Percentiles rank a stretch among this genome's conserved stretches.
Evolutionary conservation across 64 coral and sea anemone genomes (phyloP).

Genomic region (Porites lutea): DNA sequence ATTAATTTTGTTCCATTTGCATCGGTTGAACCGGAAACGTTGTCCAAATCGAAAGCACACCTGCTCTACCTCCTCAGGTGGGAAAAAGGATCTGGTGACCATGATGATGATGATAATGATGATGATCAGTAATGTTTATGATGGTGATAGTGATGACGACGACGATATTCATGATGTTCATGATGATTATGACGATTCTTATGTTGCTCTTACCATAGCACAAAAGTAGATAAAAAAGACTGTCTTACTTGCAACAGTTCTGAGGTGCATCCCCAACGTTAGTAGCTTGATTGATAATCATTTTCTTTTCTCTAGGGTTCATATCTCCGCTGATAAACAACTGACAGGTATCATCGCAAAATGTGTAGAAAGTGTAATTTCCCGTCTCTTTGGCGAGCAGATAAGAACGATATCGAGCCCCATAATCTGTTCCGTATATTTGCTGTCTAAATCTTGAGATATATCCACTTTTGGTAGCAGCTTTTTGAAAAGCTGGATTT

Average conservation of each 20-base stretch:
- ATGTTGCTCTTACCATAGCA: too few species aligned
- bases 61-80: too few species aligned
- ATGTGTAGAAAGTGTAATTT: conserved; percentile 40
- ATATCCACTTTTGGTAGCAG: not conserved
- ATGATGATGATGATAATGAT: too few species aligned
- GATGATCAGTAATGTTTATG: too few species aligned
- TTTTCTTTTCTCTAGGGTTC: conserved; percentile 23
- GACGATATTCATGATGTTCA: too few species aligned
- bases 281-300: conserved; percentile 9
- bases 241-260: conserved; percentile 19
- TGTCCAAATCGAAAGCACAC: too few species aligned
- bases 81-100: too few species aligned
- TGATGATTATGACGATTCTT: too few species aligned
- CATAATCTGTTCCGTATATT: not conserved
- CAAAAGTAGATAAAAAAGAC: not conserved
- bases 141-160: too few species aligned
- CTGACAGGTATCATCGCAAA: conserved; percentile 50
- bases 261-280: not conserved
- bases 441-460: not conserved
- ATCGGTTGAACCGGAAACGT: too few species aligned
- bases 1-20: too few species aligned
- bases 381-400: conserved; percentile 43
- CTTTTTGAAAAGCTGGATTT: not conserved
- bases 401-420: conserved; percentile 50
- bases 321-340: conserved; percentile 49